phyloP scores from a whole-genome alignment of 53 echinoderm and acorn worm genomes.

The Actinopyga echinites region DNA sequence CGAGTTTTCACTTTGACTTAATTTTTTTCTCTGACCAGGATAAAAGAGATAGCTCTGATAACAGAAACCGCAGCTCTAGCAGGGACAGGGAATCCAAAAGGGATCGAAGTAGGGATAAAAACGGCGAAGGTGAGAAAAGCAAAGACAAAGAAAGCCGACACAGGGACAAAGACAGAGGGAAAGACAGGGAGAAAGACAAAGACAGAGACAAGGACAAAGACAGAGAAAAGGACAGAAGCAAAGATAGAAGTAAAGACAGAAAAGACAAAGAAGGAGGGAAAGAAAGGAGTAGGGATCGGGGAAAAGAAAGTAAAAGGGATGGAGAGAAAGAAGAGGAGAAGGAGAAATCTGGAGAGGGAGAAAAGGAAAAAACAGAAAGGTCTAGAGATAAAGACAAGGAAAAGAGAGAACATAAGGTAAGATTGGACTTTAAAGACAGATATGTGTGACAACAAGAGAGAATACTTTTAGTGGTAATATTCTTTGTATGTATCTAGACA shows the following conservation, averaged over 20 bases:
- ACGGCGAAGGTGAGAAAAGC: slow-evolving; percentile 52
- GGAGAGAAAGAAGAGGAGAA: slow-evolving; percentile 37
- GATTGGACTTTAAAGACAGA: neutral
- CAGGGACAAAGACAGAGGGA: slow-evolving; percentile 34
- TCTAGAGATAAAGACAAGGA: slow-evolving; percentile 63
- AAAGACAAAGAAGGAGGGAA: slow-evolving; percentile 20
- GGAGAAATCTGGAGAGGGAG: slow-evolving; percentile 16
- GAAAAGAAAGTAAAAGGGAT: slow-evolving; percentile 25
- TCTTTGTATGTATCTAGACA: neutral
- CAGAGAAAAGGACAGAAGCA: slow-evolving; percentile 15
- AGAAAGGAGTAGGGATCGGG: slow-evolving; percentile 39
- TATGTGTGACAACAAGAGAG: neutral
- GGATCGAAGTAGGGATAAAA: slow-evolving; percentile 54
- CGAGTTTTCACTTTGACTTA: too few species aligned
- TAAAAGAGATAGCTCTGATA: slow-evolving; percentile 88
- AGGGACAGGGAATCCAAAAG: slow-evolving; percentile 57
- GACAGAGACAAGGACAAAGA: slow-evolving; percentile 20
- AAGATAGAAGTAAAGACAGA: slow-evolving; percentile 48
- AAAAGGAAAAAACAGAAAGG: slow-evolving; percentile 51
- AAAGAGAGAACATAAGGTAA: slow-evolving; percentile 71
- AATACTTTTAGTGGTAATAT: neutral
- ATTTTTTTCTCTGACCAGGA: slow-evolving; percentile 42
- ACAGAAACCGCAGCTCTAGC: slow-evolving; percentile 72
- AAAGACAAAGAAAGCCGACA: slow-evolving; percentile 65
- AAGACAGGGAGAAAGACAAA: slow-evolving; percentile 40